phyloP scores from a whole-genome alignment of 2,888 invertebrate genomes.

The Unio pictorum region DNA sequence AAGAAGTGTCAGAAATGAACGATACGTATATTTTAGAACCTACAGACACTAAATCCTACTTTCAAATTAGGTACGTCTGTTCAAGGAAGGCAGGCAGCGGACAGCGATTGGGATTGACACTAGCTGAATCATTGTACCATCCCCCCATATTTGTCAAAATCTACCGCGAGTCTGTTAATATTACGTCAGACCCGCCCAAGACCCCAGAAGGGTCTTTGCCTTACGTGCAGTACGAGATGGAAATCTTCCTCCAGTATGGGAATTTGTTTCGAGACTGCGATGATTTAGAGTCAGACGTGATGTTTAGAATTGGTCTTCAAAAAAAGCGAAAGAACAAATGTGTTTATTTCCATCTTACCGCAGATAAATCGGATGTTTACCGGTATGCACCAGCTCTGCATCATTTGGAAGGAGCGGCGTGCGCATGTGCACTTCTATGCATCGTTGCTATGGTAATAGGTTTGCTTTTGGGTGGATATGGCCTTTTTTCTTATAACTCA shows the following conservation, averaged over 20 bases:
- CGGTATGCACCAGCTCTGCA: constrained; percentile 4
- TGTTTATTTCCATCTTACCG: constrained; percentile 17
- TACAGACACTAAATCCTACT: constrained; percentile 52
- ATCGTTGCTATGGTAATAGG: constrained; percentile 34
- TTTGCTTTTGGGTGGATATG: constrained; percentile 29
- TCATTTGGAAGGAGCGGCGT: constrained; percentile 40
- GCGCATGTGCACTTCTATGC: constrained; percentile 41
- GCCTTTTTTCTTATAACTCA: constrained; percentile 25
- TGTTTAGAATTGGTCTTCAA: constrained; percentile 21
- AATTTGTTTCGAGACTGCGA: constrained; percentile 63
- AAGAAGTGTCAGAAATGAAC: constrained; percentile 26
- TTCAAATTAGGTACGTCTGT: constrained; percentile 33
- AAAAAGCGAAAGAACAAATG: constrained; percentile 24
- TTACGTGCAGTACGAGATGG: constrained; percentile 9
- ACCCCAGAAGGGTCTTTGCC: too few species aligned
- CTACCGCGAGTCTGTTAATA: background rate
- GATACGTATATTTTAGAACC: constrained; percentile 39
- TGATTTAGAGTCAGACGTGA: constrained; percentile 47
- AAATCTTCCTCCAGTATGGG: constrained; percentile 55
- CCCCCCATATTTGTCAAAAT: constrained; percentile 42
- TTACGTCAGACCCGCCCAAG: background rate
- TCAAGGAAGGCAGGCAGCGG: background rate
- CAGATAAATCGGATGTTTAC: constrained; percentile 9
- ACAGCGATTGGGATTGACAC: background rate
- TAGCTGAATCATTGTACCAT: constrained; percentile 33